Evolutionary conservation across 2,797 vertebrate genomes (phyloP).

Genomic region (Sebastes kiyomatsui): DNA sequence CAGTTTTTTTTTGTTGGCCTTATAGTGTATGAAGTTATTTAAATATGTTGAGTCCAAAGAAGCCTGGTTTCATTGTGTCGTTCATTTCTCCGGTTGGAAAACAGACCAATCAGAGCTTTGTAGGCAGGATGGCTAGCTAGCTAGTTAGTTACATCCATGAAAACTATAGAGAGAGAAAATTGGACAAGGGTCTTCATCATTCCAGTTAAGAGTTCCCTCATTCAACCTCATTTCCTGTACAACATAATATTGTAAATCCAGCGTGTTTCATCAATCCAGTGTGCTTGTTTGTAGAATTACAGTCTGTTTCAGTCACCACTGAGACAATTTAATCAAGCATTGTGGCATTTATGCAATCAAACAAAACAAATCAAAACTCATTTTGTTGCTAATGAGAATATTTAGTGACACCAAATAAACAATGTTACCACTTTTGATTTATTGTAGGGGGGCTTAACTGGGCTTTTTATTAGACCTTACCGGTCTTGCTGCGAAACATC

Average conservation of each 20-base stretch:
- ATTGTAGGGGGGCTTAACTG: background rate
- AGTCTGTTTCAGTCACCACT: slow-evolving; percentile 1
- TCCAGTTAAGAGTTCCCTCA: background rate
- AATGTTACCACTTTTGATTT: slow-evolving; percentile 12
- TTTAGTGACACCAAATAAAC: slow-evolving; percentile 23
- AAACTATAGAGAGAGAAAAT: background rate
- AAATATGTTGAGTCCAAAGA: background rate
- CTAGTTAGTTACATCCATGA: background rate
- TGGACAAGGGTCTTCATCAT: background rate
- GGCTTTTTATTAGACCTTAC: background rate
- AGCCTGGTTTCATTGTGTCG: background rate
- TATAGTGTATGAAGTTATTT: background rate
- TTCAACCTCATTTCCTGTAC: background rate
- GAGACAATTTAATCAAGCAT: slow-evolving; percentile 27
- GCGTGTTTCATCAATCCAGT: too few species aligned
- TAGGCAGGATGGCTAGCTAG: background rate
- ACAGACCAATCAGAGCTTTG: background rate
- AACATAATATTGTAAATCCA: slow-evolving; percentile 1
- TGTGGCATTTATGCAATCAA: slow-evolving; percentile 26
- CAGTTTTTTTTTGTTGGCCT: background rate
- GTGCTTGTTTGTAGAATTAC: background rate
- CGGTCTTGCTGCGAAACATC: slow-evolving; percentile 15
- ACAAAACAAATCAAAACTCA: slow-evolving; percentile 47
- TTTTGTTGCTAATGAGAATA: slow-evolving; percentile 41
- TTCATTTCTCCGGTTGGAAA: background rate